phyloP scores from a whole-genome alignment of 2,113 vertebrate species.

The Proterorhinus semilunaris region DNA sequence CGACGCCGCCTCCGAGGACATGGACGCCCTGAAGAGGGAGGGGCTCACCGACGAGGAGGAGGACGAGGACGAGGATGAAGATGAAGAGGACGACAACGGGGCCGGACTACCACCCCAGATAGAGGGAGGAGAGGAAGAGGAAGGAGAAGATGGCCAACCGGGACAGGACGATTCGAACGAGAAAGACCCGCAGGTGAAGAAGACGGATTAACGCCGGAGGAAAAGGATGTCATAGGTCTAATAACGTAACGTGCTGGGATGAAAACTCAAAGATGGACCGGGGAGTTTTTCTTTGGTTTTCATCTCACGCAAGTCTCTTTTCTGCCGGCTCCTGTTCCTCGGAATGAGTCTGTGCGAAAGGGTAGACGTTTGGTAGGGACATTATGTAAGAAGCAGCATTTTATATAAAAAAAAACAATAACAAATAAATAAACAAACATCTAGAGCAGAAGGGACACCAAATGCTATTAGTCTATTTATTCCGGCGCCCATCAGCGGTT shows the following conservation, averaged over 20 bases:
- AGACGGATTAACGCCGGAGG: constrained; percentile 75
- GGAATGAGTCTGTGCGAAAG: constrained; percentile 23
- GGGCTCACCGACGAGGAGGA: constrained; percentile 80
- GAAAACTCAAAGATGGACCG: constrained; percentile 64
- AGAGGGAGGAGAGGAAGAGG: constrained; percentile 41
- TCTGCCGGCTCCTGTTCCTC: constrained; percentile 32
- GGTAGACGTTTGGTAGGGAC: constrained; percentile 25
- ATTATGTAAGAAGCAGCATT: constrained; percentile 25
- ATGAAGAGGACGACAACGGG: constrained; percentile 80
- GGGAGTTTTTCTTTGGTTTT: constrained; percentile 57
- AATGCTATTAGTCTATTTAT: constrained; percentile 7
- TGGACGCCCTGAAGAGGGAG: constrained; percentile 80
- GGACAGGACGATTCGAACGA: constrained; percentile 58
- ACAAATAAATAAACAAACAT: not conserved
- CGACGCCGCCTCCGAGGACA: constrained; percentile 78
- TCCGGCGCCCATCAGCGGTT: not conserved
- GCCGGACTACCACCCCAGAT: constrained; percentile 53
- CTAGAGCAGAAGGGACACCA: not conserved
- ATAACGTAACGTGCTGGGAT: constrained; percentile 50
- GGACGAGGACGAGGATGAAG: constrained; percentile 77
- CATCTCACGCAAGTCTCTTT: constrained; percentile 37
- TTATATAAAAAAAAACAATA: constrained; percentile 22
- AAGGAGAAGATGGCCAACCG: constrained; percentile 70
- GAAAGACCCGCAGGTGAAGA: constrained; percentile 72
- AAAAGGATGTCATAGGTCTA: constrained; percentile 39